phyloP scores from a whole-genome alignment of 2,113 vertebrate genomes.

The Bothrops jararaca region DNA sequence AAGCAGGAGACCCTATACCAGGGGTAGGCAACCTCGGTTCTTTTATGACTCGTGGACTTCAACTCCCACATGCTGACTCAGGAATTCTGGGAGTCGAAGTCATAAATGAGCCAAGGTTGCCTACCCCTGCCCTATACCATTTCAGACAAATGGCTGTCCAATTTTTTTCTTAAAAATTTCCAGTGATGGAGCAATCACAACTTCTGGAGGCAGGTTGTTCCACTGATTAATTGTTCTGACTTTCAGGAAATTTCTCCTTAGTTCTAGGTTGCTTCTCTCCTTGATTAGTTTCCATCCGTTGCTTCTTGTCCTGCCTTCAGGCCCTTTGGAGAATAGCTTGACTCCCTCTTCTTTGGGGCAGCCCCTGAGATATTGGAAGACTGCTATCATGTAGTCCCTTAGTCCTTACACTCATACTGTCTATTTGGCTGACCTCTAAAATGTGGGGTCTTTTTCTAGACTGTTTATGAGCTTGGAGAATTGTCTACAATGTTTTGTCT shows the following conservation, averaged over 20 bases:
- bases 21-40: no score
- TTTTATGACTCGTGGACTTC: no score
- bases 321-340: no score
- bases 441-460: neutral
- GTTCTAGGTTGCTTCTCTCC: neutral
- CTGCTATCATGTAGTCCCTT: neutral
- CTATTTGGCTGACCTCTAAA: neutral
- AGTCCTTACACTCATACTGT: neutral
- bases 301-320: neutral
- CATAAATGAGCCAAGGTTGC: no score
- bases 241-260: neutral
- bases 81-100: no score
- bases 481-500: neutral
- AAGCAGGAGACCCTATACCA: no score
- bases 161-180: neutral
- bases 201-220: neutral
- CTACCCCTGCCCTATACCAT: neutral
- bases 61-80: no score
- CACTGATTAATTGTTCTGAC: neutral
- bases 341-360: neutral
- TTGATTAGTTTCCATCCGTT: neutral
- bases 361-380: neutral
- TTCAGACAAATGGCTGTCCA: neutral
- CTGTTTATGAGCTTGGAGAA: neutral
- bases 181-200: neutral